Conservation (phyloP, 2,113 vertebrate species). For the Bostrychus sinensis region DNA sequence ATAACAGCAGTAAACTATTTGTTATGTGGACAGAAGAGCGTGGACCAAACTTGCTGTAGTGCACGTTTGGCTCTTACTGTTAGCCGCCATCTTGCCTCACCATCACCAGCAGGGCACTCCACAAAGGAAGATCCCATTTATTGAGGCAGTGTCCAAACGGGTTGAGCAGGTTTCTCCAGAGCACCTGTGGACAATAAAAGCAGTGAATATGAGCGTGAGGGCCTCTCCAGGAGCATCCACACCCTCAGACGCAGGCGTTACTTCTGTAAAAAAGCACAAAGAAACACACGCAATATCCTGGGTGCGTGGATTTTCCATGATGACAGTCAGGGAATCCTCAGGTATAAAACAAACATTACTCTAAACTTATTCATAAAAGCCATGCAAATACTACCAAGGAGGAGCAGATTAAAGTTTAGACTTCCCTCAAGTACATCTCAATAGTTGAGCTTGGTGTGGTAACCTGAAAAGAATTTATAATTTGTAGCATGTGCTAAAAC, state of each 20-base stretch:
- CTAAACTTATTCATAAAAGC: not conserved
- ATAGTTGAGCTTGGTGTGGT: no score
- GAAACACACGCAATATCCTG: slow-evolving; percentile 1
- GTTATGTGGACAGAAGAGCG: not conserved
- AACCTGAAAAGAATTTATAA: no score
- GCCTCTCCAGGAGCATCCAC: slow-evolving; percentile 31
- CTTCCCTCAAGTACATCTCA: no score
- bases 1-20: slow-evolving; percentile 8
- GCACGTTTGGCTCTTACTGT: not conserved
- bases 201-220: slow-evolving; percentile 21
- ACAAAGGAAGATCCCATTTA: slow-evolving; percentile 30
- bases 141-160: slow-evolving; percentile 39
- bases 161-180: slow-evolving; percentile 50
- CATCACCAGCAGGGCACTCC: slow-evolving; percentile 12
- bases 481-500: no score
- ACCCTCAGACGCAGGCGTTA: slow-evolving; percentile 28
- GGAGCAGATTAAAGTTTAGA: not conserved
- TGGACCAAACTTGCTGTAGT: not conserved
- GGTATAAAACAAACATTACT: slow-evolving; percentile 25
- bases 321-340: slow-evolving; percentile 53
- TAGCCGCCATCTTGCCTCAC: not conserved
- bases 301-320: slow-evolving; percentile 45
- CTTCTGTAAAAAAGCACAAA: slow-evolving; percentile 18
- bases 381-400: not conserved
- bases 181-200: slow-evolving; percentile 37